Conservation (phyloP, 2,797 vertebrate species). For the Crypturellus tataupa region DNA sequence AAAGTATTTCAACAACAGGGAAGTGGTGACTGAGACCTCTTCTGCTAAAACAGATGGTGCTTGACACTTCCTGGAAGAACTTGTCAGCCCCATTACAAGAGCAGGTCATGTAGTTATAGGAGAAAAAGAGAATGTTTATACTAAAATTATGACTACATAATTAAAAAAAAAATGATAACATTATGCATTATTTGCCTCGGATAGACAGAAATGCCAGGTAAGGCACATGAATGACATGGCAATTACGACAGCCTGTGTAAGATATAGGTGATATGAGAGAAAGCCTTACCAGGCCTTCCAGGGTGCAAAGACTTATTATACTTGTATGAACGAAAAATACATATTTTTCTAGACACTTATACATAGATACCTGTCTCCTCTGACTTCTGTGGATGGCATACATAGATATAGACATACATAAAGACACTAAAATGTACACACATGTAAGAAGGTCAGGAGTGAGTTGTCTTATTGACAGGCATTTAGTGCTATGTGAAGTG, state of each 20-base stretch:
- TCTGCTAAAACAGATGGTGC: constrained; percentile 28
- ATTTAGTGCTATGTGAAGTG: not conserved
- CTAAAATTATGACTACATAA: not conserved
- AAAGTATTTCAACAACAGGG: constrained; percentile 23
- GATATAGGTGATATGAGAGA: not conserved
- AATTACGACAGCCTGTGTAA: rapidly evolving
- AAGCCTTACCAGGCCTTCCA: not conserved
- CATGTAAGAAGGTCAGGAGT: not conserved
- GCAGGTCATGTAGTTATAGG: not conserved
- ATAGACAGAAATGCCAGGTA: not conserved
- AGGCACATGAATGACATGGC: rapidly evolving
- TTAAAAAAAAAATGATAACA: not conserved
- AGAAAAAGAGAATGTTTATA: not conserved
- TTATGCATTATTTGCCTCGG: not conserved
- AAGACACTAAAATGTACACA: not conserved
- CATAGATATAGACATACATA: too few relatives aligned
- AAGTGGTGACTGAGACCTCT: not conserved
- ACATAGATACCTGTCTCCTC: not conserved
- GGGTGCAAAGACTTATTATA: not conserved
- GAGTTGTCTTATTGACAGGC: not conserved
- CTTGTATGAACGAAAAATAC: not conserved
- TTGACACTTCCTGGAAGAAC: constrained; percentile 1
- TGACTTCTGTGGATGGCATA: not conserved
- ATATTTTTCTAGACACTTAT: too few relatives aligned
- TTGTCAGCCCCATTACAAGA: not conserved